Percentiles rank a stretch among this genome's conserved stretches.
phyloP scores from a whole-genome alignment of 2,888 invertebrate genomes.

The Dryadula phaetusa region DNA sequence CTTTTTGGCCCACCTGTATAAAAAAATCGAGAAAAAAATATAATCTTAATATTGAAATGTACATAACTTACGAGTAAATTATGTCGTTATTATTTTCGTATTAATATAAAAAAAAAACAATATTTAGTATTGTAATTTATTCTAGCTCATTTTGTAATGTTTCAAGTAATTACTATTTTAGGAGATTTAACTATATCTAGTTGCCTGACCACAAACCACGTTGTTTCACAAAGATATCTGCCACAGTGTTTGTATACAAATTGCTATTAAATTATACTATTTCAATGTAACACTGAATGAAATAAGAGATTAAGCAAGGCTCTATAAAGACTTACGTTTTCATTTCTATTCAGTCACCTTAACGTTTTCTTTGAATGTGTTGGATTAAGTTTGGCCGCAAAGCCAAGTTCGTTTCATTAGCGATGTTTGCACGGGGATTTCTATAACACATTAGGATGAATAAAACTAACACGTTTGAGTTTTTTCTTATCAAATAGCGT shows the following conservation, averaged over 20 bases:
- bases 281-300: background rate
- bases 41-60: too few relatives aligned
- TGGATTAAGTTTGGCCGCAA: background rate
- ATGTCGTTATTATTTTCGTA: too few relatives aligned
- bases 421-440: background rate
- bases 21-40: too few relatives aligned
- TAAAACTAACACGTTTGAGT: background rate
- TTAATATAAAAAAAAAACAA: background rate
- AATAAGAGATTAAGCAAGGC: background rate
- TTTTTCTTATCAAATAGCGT: conserved; percentile 11
- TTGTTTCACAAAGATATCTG: background rate
- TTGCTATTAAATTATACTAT: background rate
- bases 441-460: background rate
- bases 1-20: too few relatives aligned
- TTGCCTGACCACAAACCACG: background rate
- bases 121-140: background rate
- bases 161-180: conserved; percentile 2
- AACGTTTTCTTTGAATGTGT: conserved; percentile 14
- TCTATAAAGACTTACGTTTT: background rate
- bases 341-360: background rate
- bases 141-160: background rate
- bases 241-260: background rate
- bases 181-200: background rate
- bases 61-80: too few relatives aligned
- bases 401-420: conserved; percentile 1